Base-by-base conservation (phyloP, 2,888 invertebrate genomes). In the Dynastes maya region DNA sequence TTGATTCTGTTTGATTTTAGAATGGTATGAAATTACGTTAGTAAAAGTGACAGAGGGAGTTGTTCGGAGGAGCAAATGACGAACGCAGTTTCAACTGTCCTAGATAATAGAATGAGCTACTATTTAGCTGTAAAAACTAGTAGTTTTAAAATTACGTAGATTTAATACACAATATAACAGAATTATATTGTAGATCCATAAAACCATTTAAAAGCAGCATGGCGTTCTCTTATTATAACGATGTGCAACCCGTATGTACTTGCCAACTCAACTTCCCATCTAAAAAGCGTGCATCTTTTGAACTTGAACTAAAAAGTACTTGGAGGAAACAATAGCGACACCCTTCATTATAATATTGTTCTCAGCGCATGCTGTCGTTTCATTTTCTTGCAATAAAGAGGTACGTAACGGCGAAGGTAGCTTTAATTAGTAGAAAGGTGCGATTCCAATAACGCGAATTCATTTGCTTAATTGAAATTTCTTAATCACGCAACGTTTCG, bases 391-490 rank as follows among this genome's bases (percentile, higher is more conserved):
- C 4, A 67, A 67, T 67, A 45, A 67, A 67, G 65, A 67, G 55
- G 55, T 58, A 58, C 45, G 40, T 67, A 22, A 67, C 45, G 64
- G 37, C 32, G 65, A 67, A 67, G 65, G 45, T 22, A 67, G 65
- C 45, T 67, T 67, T 67, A 67, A 67, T 67, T 67, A 67, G 65
- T 67, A n/a, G 40, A 67, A 67, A 40, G 65, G 65, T 22, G 65
- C 45, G 65, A 67, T 40, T 67, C 40, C 13, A 22, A 67, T 67
- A 22, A 45, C 45, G 40, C n/a, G 65, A 40, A 67, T 67, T 67
- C 65, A 45, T 67, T 67, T 67, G 9, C 65, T 40, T 67, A 67
- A 67, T 67, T 67, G 65, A 40, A 67, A 67, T 67, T 67, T 67
- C 40, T 67, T 40, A 67, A 67, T 67, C 22, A 40, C 65, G 65